Base-by-base conservation (phyloP, 1,140 invertebrate genomes). In the Sycophaga agraensis region DNA sequence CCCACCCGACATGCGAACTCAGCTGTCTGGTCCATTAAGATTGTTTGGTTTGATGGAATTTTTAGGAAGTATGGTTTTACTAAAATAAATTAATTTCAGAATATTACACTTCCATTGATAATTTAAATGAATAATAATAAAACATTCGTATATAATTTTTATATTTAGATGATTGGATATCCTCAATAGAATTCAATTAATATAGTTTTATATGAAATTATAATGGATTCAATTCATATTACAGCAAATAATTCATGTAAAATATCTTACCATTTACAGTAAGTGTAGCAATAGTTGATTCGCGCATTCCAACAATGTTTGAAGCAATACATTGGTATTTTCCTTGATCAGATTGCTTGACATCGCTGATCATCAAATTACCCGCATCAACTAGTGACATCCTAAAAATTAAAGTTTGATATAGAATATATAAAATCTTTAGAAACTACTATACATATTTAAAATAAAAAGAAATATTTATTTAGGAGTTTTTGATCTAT, bases 1-100 rank as follows among this genome's bases (percentile, higher is more conserved):
- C 91, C 91, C 0, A 94, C 93, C 51, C 88, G 85, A 74, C 96
- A 98, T 45, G 91, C 89, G 73, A 98, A 94, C 63, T 91, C 87
- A 0, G 93, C 91, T 17, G 85, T 87, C 72, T 91, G 87, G 11
- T 91, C 91, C 59, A 89, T 85, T 57, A 93, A 82, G 42, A 91
- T 88, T 11, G 90, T 92, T 66, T 91, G 84, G 77, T 97, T 93
- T 58, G 89, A 85, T 11, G 95, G 94, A 65, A 91, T 89, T 72
- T 89, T 87, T 50, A 88, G 86, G 71, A 97, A 94, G 76, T 87
- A 91, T 24, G 95, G 95, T 79, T 96, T 93, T 46, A 93, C 93
- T 95, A 82, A 53, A 83, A 67, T 68, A 73, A 73, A 69, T 46
- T 4, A 8, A 26, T 59, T 82, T 67, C 19, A 42, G 8, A 19